Base-by-base conservation (phyloP, 2,113 vertebrate genomes). In the Macheiramphus alcinus region DNA sequence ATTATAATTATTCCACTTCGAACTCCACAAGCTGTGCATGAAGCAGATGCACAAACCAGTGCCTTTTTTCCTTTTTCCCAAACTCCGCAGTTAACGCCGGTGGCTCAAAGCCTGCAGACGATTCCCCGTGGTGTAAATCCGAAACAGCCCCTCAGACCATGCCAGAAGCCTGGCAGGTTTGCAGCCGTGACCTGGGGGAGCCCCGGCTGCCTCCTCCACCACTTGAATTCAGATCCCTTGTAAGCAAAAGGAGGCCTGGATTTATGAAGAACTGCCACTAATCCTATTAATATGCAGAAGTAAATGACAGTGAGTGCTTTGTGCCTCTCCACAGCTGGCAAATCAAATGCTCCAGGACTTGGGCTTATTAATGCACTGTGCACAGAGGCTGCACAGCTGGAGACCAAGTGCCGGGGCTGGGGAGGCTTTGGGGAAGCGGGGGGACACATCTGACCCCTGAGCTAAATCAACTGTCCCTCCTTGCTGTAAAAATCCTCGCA, bases 31-130 rank as follows among this genome's bases (percentile, higher is more conserved):
- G 26, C 65, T 19, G 34, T 6, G 13, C 72, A 45, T 2, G 19
- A 88, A 56, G 55, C 38, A 40, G 34, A 40, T 17, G 25, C 47
- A 47, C 76, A 56, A 26, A 74, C 17, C 34, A 3, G 11, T 11
- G 38, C 22, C 21, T 22, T n/a, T 26, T 32, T 23, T 4, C 17
- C 14, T 7, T 52, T n/a, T 18, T 22, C 81, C 59, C 43, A 55
- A 67, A 59, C 21, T 34, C 25, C 12, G 13, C 0, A 0, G 32
- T 34, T 43, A 38, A 65, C 1, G 4, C 40, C 11, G 6, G 34
- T 3, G 4, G 26, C 61, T 68, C 61, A 62, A 59, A 73, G 52
- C 66, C 40, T 48, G 36, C 48, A 45, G 53, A 25, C 0, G 3
- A 45, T 19, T n/a, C 20, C 40, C n/a, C 2, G 2, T 0, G 23